phyloP scores from a whole-genome alignment of 2,113 vertebrate species.

The Megalops atlanticus region DNA sequence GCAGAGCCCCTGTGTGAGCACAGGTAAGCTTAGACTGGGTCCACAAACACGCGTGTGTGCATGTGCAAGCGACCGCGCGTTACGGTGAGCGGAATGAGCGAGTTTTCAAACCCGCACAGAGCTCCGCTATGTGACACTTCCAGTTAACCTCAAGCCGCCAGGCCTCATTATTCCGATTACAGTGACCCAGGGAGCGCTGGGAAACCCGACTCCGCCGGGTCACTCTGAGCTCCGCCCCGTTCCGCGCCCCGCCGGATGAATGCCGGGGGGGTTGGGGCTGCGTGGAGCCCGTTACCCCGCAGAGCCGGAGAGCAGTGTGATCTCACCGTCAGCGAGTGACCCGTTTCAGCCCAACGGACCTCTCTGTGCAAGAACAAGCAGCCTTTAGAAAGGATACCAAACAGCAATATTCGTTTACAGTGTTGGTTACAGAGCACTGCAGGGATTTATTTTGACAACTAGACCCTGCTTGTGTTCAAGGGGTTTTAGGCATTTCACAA shows the following conservation, averaged over 20 bases:
- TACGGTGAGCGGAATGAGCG: neutral
- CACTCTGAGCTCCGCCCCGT: neutral
- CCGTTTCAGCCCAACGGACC: neutral
- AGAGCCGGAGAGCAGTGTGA: neutral
- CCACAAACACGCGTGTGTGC: neutral
- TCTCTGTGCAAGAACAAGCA: neutral
- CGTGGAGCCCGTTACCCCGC: neutral
- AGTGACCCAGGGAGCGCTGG: neutral
- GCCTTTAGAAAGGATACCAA: neutral
- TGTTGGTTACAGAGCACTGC: neutral
- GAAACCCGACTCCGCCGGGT: neutral
- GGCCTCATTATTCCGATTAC: constrained; percentile 5
- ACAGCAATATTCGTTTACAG: neutral
- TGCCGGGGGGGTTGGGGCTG: neutral
- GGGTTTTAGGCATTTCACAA: neutral
- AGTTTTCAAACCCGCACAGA: neutral
- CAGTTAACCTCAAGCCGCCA: neutral
- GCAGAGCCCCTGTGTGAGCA: neutral
- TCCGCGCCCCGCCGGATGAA: neutral
- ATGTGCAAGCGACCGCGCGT: neutral
- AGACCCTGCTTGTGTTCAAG: too few species aligned
- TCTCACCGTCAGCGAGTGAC: neutral
- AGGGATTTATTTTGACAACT: neutral
- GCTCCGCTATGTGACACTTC: neutral
- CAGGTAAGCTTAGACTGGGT: neutral